These are phyloP conservation scores for Tetranychus cinnabarinus DNA, from an alignment of 1,140 invertebrate species.

Conservation along the genomic window DNA sequence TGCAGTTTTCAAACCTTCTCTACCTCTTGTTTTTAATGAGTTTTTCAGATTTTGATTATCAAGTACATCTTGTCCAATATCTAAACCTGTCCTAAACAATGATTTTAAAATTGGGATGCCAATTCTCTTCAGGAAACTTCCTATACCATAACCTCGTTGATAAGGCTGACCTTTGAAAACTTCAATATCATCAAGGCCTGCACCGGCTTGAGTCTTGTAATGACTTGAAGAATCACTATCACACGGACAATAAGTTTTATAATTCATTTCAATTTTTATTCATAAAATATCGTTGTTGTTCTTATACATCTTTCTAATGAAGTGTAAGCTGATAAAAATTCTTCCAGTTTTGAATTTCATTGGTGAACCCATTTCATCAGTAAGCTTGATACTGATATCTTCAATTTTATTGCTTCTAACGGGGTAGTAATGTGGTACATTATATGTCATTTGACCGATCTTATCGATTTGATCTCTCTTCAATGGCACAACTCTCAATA, in stretches of 20 bases:
- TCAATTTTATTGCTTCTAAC: not conserved
- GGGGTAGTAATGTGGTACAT: not conserved
- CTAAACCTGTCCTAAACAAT: not conserved
- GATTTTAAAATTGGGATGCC: not conserved
- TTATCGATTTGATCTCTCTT: not conserved
- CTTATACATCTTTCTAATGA: not conserved
- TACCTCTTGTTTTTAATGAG: too few relatives aligned
- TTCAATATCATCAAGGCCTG: not conserved
- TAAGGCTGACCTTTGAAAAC: not conserved
- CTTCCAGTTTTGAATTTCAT: not conserved
- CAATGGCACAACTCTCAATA: not conserved
- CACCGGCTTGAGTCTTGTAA: not conserved
- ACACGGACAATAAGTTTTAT: not conserved
- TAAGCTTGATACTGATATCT: not conserved
- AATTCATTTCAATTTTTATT: not conserved
- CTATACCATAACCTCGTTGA: not conserved
- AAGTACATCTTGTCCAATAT: too few relatives aligned
- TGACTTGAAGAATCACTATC: not conserved
- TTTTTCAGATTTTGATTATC: too few relatives aligned
- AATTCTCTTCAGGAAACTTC: not conserved
- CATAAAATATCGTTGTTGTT: not conserved
- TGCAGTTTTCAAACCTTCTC: too few relatives aligned
- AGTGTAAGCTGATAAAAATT: too few relatives aligned
- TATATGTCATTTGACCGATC: not conserved
- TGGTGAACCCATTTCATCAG: not conserved